These are phyloP conservation scores for Platanista minor DNA, from an alignment of 2,113 vertebrate species.

Conservation along the genomic window DNA sequence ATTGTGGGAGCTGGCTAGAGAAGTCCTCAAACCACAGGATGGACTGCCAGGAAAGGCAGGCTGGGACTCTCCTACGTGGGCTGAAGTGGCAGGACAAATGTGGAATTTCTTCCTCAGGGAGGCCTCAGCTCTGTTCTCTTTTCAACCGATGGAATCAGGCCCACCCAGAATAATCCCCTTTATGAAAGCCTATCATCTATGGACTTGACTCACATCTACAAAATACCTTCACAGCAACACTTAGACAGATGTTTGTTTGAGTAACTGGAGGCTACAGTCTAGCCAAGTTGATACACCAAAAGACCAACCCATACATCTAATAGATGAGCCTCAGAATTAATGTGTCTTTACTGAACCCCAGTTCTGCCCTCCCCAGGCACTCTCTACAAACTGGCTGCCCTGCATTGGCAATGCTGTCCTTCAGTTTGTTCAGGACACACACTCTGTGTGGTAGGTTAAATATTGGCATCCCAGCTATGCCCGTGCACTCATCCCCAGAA, in stretches of 20 bases:
- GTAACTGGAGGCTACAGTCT: not conserved
- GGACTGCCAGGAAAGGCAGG: not conserved
- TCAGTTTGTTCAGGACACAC: not conserved
- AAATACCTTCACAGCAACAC: not conserved
- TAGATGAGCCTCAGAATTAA: not conserved
- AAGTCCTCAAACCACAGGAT: not conserved
- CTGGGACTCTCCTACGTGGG: not conserved
- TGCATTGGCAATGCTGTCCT: not conserved
- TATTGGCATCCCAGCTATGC: not conserved
- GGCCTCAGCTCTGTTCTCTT: not conserved
- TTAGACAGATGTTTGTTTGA: not conserved
- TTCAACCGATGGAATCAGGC: not conserved
- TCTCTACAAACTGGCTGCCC: not conserved
- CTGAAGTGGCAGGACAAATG: not conserved
- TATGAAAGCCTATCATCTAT: not conserved
- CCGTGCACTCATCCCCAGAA: not conserved
- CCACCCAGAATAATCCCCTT: not conserved
- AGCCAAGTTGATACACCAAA: not conserved
- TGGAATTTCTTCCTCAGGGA: not conserved
- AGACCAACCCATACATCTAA: not conserved
- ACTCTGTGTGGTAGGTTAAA: not conserved
- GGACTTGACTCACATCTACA: not conserved
- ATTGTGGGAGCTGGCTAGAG: not conserved
- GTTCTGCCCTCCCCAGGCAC: not conserved
- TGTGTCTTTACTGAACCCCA: not conserved